Percentiles rank a stretch among this genome's conserved stretches.
phyloP scores from a whole-genome alignment of 2,888 invertebrate genomes.

The Sylvicola cinctus region DNA sequence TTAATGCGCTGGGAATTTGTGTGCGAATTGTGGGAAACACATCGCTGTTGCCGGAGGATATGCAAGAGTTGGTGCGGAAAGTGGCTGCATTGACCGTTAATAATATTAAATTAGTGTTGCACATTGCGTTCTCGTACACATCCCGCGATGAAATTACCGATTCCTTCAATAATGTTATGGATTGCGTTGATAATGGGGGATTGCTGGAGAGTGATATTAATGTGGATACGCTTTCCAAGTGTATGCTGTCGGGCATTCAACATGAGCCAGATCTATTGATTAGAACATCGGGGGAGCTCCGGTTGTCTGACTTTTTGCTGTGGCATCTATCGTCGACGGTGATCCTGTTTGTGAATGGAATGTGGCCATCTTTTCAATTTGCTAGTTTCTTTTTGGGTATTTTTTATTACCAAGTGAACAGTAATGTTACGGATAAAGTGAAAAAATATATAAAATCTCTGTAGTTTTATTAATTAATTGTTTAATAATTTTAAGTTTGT shows the following conservation, averaged over 20 bases:
- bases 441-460: too few relatives aligned
- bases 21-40: slow-evolving; percentile 76
- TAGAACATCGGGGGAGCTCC: slow-evolving; percentile 87
- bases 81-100: slow-evolving; percentile 60
- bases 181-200: slow-evolving; percentile 42
- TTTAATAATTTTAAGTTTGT: too few relatives aligned
- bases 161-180: slow-evolving; percentile 44
- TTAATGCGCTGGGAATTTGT: slow-evolving; percentile 65
- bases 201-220: slow-evolving; percentile 52
- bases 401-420: too few relatives aligned
- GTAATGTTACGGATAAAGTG: too few relatives aligned
- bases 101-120: slow-evolving; percentile 54
- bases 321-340: too few relatives aligned
- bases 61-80: slow-evolving; percentile 53
- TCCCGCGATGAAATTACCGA: slow-evolving; percentile 68
- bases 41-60: slow-evolving; percentile 52
- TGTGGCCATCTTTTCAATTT: too few relatives aligned
- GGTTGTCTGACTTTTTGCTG: slow-evolving; percentile 82
- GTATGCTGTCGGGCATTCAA: slow-evolving; percentile 55
- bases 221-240: slow-evolving; percentile 52
- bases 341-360: too few relatives aligned
- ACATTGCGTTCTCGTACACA: slow-evolving; percentile 70
- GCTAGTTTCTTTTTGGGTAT: too few relatives aligned
- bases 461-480: too few relatives aligned
- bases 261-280: slow-evolving; percentile 73